Evolutionary conservation across 92 coral and sea anemone species (phyloP).

Genomic region (Hydrozoanthus gracilis): DNA sequence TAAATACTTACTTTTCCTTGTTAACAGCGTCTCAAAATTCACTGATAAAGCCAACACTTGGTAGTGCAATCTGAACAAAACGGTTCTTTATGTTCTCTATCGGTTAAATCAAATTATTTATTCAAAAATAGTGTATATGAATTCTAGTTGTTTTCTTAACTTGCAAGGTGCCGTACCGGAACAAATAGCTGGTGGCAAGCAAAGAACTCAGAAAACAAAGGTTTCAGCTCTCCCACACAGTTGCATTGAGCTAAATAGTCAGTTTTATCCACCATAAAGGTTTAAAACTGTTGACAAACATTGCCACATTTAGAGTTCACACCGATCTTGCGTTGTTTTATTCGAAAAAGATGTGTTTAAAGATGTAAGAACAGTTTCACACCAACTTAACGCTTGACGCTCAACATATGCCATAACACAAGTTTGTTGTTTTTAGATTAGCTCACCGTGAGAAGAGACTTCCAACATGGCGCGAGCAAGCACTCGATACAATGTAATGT

Average conservation of each 20-base stretch:
- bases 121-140: constrained; percentile 12
- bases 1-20: constrained; percentile 10
- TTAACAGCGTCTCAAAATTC: not conserved
- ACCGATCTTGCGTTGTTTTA: not conserved
- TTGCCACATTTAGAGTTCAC: not conserved
- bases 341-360: no score
- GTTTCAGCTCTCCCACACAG: constrained; percentile 11
- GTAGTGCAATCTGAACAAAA: not conserved
- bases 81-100: constrained; percentile 16
- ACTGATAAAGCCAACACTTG: not conserved
- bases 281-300: not conserved
- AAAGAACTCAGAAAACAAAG: not conserved
- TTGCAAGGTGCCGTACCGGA: constrained; percentile 14
- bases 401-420: not conserved
- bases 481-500: not conserved
- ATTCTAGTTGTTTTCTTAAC: constrained; percentile 38
- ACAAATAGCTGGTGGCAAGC: constrained; percentile 23
- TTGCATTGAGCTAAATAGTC: not conserved
- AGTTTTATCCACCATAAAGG: not conserved
- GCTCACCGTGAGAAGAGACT: not conserved
- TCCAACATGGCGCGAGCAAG: not conserved
- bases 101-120: constrained; percentile 16
- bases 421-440: not conserved
- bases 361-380: no score
- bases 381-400: not conserved